Conservation (phyloP, 2,888 invertebrate species). For the Ceriagrion tenellum region DNA sequence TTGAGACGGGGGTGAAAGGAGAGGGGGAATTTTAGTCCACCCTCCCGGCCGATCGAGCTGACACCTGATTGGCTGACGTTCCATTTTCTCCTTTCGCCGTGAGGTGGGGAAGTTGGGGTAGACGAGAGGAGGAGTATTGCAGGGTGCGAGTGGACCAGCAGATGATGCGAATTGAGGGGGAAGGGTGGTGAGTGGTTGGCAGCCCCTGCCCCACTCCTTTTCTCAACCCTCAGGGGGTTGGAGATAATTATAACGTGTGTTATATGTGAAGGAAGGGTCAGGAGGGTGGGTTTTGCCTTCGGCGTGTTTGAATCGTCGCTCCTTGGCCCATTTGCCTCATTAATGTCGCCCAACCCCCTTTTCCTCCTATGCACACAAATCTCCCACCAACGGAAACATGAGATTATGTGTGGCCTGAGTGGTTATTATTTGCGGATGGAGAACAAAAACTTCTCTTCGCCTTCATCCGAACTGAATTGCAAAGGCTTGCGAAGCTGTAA, state of each 20-base stretch:
- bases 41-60: background rate
- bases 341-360: background rate
- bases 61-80: constrained; percentile 9
- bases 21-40: background rate
- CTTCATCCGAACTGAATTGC: too few relatives aligned
- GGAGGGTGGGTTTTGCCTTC: background rate
- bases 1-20: background rate
- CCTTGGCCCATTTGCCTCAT: constrained; percentile 17
- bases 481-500: too few relatives aligned
- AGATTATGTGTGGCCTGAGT: too few relatives aligned
- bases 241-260: background rate
- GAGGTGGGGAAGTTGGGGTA: background rate
- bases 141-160: background rate
- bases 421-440: too few relatives aligned
- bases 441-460: too few relatives aligned
- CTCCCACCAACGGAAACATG: too few relatives aligned
- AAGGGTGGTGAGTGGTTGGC: background rate
- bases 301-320: background rate
- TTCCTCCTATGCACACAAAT: background rate
- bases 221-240: background rate
- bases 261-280: background rate
- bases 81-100: background rate
- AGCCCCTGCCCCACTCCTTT: background rate
- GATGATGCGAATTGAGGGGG: background rate
- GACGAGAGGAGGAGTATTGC: background rate